phyloP scores from a whole-genome alignment of 2,888 invertebrate genomes.

The Drosophila stalkeri region DNA sequence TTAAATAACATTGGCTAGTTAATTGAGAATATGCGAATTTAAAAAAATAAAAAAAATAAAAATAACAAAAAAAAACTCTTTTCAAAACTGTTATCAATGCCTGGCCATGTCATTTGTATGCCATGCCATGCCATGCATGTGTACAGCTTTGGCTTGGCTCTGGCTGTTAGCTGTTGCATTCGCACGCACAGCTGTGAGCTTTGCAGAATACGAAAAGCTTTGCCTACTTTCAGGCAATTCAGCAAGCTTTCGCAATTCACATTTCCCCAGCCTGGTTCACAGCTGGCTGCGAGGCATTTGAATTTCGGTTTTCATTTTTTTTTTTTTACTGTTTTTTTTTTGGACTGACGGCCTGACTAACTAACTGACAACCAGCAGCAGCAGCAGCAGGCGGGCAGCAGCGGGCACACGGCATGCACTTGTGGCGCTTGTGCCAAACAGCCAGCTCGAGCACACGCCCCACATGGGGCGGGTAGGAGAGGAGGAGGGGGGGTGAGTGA shows the following conservation, averaged over 20 bases:
- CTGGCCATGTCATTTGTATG: neutral
- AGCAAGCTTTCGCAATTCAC: constrained; percentile 28
- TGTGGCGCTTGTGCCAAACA: constrained; percentile 50
- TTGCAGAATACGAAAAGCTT: constrained; percentile 27
- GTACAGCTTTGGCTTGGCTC: too few relatives aligned
- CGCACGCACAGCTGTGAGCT: constrained; percentile 44
- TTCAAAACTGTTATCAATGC: neutral
- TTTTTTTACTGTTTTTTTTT: neutral
- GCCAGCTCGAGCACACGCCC: neutral
- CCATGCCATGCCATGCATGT: too few relatives aligned
- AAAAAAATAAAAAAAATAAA: neutral
- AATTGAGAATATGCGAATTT: neutral
- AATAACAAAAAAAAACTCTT: neutral
- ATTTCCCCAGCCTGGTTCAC: constrained; percentile 47
- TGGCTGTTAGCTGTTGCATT: constrained; percentile 59
- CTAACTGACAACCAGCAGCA: neutral
- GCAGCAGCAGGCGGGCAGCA: neutral
- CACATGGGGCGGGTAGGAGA: neutral
- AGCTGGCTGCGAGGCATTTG: constrained; percentile 38
- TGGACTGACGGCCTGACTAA: neutral
- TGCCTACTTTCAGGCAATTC: constrained; percentile 15
- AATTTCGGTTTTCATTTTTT: constrained; percentile 17
- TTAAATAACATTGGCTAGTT: neutral
- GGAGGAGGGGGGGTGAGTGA: too few relatives aligned
- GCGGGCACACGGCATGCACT: constrained; percentile 53